Percentiles rank a stretch among this genome's conserved stretches.
Conservation (phyloP, 1,140 invertebrate genomes). For the Meloidogyne chitwoodi region DNA sequence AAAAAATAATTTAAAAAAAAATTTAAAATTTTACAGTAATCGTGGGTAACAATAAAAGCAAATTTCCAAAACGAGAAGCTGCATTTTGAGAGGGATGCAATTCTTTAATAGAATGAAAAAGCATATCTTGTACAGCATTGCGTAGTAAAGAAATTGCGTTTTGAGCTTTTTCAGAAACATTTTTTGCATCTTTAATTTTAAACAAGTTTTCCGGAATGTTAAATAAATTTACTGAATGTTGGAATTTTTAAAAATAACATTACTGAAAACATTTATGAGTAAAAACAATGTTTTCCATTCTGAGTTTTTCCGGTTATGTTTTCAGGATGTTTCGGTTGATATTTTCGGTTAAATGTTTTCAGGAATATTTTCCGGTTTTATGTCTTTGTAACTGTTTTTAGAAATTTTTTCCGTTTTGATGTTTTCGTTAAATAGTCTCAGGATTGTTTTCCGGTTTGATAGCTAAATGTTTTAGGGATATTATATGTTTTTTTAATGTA, state of each 20-base stretch:
- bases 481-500: not conserved
- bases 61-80: slow-evolving; percentile 54
- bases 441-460: no score
- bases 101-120: slow-evolving; percentile 59
- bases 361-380: no score
- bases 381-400: no score
- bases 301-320: no score
- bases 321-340: no score
- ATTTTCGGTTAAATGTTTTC: no score
- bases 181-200: slow-evolving; percentile 50
- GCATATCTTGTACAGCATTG: slow-evolving; percentile 58
- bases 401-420: no score
- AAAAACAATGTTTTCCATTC: no score
- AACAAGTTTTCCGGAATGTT: not conserved
- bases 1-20: slow-evolving; percentile 6
- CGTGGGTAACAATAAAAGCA: slow-evolving; percentile 48
- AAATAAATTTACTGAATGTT: not conserved
- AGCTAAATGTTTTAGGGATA: no score
- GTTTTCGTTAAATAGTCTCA: no score
- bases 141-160: slow-evolving; percentile 47
- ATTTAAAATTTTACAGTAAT: slow-evolving; percentile 39
- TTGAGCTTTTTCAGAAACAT: slow-evolving; percentile 50
- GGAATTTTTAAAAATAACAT: not conserved
- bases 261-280: not conserved
- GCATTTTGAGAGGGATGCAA: slow-evolving; percentile 50